phyloP scores from a whole-genome alignment of 2,113 vertebrate species.

The Prinia subflava region DNA sequence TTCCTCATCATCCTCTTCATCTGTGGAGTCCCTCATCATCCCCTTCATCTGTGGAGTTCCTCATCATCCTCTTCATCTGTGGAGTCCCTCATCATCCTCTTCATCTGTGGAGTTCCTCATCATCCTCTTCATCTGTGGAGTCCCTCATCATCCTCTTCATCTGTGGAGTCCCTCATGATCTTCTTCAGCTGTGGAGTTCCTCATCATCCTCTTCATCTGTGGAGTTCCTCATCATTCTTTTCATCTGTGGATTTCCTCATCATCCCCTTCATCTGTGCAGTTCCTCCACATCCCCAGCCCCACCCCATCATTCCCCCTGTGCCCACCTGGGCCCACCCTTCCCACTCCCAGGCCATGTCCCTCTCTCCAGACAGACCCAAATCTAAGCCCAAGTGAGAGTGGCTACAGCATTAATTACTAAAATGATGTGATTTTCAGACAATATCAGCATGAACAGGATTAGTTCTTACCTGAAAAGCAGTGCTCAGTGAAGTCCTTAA shows the following conservation, averaged over 20 bases:
- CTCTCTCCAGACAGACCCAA: fast-evolving
- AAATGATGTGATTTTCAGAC: not conserved
- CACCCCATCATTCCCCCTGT: fast-evolving
- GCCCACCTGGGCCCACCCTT: not conserved
- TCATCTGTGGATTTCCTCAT: not conserved
- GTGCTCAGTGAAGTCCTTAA: not conserved
- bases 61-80: not conserved
- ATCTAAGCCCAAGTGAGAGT: not conserved
- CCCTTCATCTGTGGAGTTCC: not conserved
- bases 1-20: not conserved
- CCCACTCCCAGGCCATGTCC: fast-evolving
- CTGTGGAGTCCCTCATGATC: not conserved
- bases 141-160: not conserved
- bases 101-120: not conserved
- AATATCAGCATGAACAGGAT: not conserved
- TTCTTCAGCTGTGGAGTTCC: too few species aligned
- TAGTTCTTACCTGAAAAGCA: not conserved
- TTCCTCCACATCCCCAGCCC: not conserved
- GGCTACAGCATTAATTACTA: not conserved
- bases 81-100: not conserved
- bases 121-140: too few species aligned
- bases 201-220: not conserved
- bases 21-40: not conserved
- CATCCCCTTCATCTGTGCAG: not conserved
- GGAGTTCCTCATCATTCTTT: not conserved